These are phyloP conservation scores for Marmota flaviventris DNA, from an alignment of 2,113 vertebrate species.

Conservation along the genomic window DNA sequence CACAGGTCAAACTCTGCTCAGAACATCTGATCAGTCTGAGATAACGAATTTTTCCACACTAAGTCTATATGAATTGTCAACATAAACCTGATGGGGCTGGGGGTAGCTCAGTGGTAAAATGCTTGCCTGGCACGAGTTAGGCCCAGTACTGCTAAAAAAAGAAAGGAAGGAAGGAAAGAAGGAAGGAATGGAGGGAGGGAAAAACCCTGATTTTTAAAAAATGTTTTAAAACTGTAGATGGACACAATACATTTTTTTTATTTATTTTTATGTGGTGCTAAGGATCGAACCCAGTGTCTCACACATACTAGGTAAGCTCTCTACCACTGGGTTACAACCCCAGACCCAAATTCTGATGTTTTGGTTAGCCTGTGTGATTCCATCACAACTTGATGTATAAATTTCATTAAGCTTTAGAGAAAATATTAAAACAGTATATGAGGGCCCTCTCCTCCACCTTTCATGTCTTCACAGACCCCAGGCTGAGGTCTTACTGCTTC, in stretches of 20 bases:
- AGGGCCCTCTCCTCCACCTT: neutral
- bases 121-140: too few species aligned
- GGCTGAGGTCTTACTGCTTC: neutral
- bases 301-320: neutral
- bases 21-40: neutral
- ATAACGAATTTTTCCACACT: neutral
- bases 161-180: too few species aligned
- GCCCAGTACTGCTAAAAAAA: too few species aligned
- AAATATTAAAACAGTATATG: neutral
- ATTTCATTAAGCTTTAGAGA: neutral
- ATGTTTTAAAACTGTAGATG: too few species aligned
- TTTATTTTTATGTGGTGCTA: too few species aligned
- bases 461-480: neutral
- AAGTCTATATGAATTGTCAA: neutral
- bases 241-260: too few species aligned
- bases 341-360: neutral
- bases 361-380: neutral
- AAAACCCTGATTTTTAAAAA: too few species aligned
- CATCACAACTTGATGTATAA: rapidly evolving
- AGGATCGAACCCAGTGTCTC: too few species aligned
- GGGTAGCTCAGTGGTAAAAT: too few species aligned
- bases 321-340: neutral
- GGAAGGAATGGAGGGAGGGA: too few species aligned
- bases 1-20: neutral
- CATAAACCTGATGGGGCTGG: too few species aligned